Evolutionary conservation across 2,888 invertebrate genomes (phyloP).

Genomic region (Phengaris alcon): DNA sequence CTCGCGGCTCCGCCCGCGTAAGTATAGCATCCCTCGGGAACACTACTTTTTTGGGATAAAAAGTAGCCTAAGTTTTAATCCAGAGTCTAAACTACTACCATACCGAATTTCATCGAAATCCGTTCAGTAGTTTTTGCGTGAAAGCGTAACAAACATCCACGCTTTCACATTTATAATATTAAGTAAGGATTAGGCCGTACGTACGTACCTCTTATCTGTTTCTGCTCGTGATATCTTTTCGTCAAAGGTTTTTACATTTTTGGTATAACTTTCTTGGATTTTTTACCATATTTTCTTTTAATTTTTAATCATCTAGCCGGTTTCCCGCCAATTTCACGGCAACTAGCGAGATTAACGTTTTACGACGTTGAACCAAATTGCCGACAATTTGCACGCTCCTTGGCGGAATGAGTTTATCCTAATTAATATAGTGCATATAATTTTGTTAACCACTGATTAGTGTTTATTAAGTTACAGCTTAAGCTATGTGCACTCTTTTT

Average conservation of each 20-base stretch:
- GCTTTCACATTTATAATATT: no score
- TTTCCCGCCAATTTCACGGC: constrained; percentile 26
- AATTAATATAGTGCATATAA: constrained; percentile 22
- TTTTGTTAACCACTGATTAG: neutral
- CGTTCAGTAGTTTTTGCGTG: no score
- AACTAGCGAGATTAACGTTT: constrained; percentile 26
- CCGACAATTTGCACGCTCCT: constrained; percentile 27
- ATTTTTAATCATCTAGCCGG: neutral
- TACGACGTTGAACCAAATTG: constrained; percentile 19
- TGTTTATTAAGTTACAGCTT: neutral
- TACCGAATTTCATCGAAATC: no score
- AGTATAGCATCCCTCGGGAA: no score
- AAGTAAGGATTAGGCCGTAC: no score
- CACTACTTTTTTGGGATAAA: no score
- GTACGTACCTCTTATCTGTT: no score
- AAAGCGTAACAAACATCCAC: no score
- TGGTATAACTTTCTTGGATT: neutral
- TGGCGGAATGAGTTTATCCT: constrained; percentile 23
- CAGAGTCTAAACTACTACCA: no score
- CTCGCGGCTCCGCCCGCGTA: no score
- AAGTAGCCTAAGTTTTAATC: no score
- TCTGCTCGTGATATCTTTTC: no score
- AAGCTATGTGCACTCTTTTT: neutral
- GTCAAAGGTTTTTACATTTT: neutral
- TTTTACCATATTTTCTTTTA: neutral